Conservation (phyloP, 1,140 invertebrate species). For the Holcopasites calliopsidis region DNA sequence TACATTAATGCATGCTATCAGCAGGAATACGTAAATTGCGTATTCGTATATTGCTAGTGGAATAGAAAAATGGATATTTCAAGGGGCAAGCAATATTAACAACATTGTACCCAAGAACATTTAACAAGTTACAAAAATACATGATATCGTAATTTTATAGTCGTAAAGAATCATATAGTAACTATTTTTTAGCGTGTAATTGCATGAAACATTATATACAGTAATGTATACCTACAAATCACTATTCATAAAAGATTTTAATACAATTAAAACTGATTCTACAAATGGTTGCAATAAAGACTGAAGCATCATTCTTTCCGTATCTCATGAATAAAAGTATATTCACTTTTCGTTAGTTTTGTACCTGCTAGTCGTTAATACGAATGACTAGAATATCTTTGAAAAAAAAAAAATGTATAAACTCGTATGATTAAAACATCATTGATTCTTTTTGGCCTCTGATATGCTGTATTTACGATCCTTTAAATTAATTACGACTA, state of each 20-base stretch:
- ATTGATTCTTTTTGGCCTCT: slow-evolving; percentile 53
- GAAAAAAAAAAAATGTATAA: slow-evolving; percentile 22
- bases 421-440: slow-evolving; percentile 28
- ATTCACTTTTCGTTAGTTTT: slow-evolving; percentile 5
- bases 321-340: background rate
- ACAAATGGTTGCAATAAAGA: background rate
- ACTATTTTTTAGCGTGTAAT: background rate
- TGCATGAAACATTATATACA: background rate
- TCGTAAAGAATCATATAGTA: background rate
- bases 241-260: too few relatives aligned
- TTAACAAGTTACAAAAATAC: background rate
- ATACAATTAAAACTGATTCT: background rate
- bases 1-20: background rate
- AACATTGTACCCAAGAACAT: background rate
- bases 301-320: slow-evolving; percentile 20
- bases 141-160: background rate
- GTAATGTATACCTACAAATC: background rate
- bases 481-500: slow-evolving; percentile 93
- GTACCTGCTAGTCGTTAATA: slow-evolving; percentile 20
- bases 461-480: slow-evolving; percentile 78
- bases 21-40: slow-evolving; percentile 3
- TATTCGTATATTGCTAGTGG: background rate
- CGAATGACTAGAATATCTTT: slow-evolving; percentile 51
- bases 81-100: background rate
- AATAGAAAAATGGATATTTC: slow-evolving; percentile 11